Evolutionary conservation across 2,113 vertebrate species (phyloP).

Genomic region (Dasyurus viverrinus): DNA sequence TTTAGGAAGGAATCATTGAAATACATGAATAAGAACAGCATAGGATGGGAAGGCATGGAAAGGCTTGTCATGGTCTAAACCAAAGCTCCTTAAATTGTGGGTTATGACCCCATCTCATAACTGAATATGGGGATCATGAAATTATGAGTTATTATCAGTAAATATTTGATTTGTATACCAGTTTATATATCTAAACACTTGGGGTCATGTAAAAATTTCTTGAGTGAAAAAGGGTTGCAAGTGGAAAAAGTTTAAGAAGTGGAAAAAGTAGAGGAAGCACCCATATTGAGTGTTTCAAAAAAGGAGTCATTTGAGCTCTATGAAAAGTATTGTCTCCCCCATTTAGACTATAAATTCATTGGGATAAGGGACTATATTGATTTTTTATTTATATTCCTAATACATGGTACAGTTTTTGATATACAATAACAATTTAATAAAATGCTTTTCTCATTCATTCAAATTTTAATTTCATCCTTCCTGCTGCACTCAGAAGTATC

Average conservation of each 20-base stretch:
- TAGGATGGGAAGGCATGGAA: neutral
- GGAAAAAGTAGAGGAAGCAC: neutral
- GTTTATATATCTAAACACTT: no score
- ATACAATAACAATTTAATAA: neutral
- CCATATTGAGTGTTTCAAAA: neutral
- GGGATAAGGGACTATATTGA: neutral
- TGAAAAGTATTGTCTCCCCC: neutral
- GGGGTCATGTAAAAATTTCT: no score
- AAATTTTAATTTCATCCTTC: neutral
- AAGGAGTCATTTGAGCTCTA: neutral
- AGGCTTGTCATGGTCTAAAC: neutral
- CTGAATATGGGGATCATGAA: no score
- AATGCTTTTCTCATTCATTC: neutral
- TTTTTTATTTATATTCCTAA: neutral
- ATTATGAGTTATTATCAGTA: no score
- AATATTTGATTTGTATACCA: no score
- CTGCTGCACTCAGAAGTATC: neutral
- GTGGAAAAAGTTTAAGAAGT: no score
- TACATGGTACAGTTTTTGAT: neutral
- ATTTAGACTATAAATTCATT: neutral
- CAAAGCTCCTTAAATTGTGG: no score
- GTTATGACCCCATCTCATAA: no score
- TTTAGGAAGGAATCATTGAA: neutral
- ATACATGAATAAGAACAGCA: neutral
- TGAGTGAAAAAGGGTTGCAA: no score